Percentiles rank a stretch among this genome's conserved stretches.
These are phyloP conservation scores for Balearica regulorum DNA, from an alignment of 2,797 vertebrate genomes.

Conservation along the genomic window DNA sequence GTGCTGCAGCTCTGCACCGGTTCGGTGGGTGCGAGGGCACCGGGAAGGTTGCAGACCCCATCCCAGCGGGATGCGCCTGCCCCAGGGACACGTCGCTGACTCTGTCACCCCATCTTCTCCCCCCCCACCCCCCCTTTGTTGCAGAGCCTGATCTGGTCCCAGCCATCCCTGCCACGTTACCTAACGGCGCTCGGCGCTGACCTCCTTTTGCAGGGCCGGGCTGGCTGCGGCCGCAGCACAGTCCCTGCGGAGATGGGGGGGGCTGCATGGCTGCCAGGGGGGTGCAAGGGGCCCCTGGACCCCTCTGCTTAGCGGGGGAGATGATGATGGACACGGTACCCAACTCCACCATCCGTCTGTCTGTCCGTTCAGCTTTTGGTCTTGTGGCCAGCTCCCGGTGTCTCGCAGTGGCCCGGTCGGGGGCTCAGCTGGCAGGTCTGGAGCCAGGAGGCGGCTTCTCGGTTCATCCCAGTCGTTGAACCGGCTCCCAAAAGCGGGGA, in stretches of 20 bases:
- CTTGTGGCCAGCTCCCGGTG: fast-evolving
- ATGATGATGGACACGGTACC: neutral
- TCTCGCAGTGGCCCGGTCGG: fast-evolving
- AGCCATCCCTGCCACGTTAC: neutral
- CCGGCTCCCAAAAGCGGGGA: fast-evolving
- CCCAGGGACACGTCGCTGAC: fast-evolving
- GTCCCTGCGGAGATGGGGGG: neutral
- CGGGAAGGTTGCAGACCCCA: neutral
- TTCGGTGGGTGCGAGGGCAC: neutral
- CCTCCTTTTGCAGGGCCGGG: neutral
- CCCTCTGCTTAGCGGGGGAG: neutral
- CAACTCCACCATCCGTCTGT: neutral
- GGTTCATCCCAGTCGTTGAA: fast-evolving
- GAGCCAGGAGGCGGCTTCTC: neutral
- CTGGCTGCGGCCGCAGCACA: neutral
- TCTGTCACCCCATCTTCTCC: neutral
- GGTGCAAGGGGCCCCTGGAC: neutral
- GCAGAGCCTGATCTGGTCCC: neutral
- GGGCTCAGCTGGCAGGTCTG: neutral
- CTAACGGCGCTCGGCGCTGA: neutral
- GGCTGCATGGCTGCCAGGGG: fast-evolving
- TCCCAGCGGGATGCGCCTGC: neutral
- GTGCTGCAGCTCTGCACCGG: fast-evolving
- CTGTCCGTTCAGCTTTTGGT: fast-evolving
- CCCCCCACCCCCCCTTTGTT: fast-evolving